Base-by-base conservation (phyloP, 2,797 vertebrate genomes). In the Macropodus opercularis region DNA sequence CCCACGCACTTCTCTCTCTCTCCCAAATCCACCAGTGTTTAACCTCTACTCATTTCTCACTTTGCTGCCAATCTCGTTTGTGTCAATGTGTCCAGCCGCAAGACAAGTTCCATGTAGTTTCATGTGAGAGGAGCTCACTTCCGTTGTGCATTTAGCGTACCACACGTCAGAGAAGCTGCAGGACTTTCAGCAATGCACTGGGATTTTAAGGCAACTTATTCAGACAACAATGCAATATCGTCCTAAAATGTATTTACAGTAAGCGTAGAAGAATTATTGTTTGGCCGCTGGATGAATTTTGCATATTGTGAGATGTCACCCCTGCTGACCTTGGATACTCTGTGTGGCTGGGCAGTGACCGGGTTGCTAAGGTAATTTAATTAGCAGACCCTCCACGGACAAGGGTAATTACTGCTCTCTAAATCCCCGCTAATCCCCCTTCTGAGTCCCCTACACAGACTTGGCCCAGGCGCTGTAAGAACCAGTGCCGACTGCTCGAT, bases 281-380 rank as follows among this genome's bases (percentile, higher is more conserved):
- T 61, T 52, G 27, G 32, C 2, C 6, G 50, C 29, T 21, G 51
- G 71, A 56, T 22, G 47, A 62, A 53, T 69, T 55, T 24, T 2
- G 18, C 52, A 48, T 46, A 34, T 59, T 57, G 18, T 44, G 34
- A 58, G 34, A 40, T 48, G 51, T 44, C n/a, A 12, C 21, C 70
- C 44, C 12, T 1, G 3, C 40, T 83, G 82, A 87, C 81, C 82
- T 86, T 66, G 75, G 42, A 21, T 19, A 44, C 19, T 80, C 22
- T 66, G 63, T 77, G 64, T 77, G 44, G 62, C 61, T 41, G 65
- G 77, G 40, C 80, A 72, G 70, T 75, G 58, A 72, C 55, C 3
- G 62, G 70, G 81, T 86, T 86, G 79, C 82, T 70, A 72, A 87
- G 88, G 86, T 92, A 87, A 91, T 91, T 92, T 84, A 91, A 92